Conservation (phyloP, 2,888 invertebrate species). For the Xanthia togata region DNA sequence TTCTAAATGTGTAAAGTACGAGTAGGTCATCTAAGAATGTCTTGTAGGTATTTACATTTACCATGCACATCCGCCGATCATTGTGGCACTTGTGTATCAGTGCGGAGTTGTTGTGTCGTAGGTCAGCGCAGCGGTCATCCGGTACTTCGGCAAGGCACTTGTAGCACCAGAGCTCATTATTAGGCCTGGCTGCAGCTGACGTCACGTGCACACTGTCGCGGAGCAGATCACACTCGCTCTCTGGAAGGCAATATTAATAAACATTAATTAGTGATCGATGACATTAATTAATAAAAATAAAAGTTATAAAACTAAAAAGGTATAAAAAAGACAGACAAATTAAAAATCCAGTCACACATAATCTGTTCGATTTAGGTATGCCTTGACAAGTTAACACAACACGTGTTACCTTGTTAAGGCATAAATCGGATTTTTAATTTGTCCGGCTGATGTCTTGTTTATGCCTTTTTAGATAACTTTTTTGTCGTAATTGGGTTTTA, state of each 20-base stretch:
- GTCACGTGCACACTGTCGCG: conserved; percentile 94
- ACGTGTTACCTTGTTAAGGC: too few relatives aligned
- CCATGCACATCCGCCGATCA: conserved; percentile 95
- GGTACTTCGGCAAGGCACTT: conserved; percentile 94
- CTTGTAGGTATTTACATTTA: conserved; percentile 77
- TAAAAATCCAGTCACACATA: too few relatives aligned
- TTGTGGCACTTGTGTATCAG: conserved; percentile 94
- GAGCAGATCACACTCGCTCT: conserved; percentile 82
- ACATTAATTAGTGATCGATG: not conserved
- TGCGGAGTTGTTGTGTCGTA: conserved; percentile 90
- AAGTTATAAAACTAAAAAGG: too few relatives aligned
- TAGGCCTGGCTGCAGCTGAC: conserved; percentile 94
- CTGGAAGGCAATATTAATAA: conserved; percentile 74
- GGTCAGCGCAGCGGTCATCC: conserved; percentile 93
- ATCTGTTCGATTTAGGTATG: too few relatives aligned
- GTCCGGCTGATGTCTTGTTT: too few relatives aligned
- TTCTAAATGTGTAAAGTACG: conserved; percentile 7
- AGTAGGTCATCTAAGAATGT: conserved; percentile 1
- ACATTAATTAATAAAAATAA: too few relatives aligned
- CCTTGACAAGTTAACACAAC: too few relatives aligned
- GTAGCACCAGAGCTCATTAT: conserved; percentile 95
- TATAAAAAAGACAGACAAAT: too few relatives aligned
- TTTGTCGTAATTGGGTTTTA: too few relatives aligned
- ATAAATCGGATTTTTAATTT: too few relatives aligned
- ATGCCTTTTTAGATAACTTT: too few relatives aligned